Conservation (phyloP, 2,797 vertebrate species). For the Cyclura pinguis region DNA sequence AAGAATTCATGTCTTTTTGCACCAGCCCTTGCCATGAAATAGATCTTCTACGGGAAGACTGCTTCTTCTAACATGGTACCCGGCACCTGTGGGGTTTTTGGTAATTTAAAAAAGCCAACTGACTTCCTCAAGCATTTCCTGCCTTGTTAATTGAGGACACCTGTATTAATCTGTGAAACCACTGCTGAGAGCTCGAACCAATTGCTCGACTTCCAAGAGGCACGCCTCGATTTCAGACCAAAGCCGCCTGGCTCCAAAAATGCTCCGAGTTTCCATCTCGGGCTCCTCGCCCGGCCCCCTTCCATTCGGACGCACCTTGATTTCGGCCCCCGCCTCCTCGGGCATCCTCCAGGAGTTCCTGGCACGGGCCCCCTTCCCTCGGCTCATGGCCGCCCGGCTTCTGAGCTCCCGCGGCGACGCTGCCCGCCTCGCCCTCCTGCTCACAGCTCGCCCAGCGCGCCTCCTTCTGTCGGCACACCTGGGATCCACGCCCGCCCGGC, state of each 20-base stretch:
- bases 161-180: background rate
- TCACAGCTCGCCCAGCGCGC: background rate
- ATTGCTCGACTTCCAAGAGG: too few species aligned
- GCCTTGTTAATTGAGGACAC: background rate
- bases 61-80: background rate
- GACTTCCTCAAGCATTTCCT: background rate
- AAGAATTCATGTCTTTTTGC: too few species aligned
- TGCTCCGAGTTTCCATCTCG: accelerated
- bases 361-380: background rate
- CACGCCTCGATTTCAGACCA: too few species aligned
- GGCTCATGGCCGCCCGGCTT: slow-evolving; percentile 16
- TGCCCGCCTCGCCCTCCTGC: background rate
- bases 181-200: background rate
- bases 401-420: background rate
- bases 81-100: too few species aligned
- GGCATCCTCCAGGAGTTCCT: background rate
- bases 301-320: slow-evolving; percentile 3
- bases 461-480: background rate
- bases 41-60: too few species aligned
- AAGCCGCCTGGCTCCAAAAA: too few species aligned
- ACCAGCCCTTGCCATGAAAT: background rate
- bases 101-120: background rate
- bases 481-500: background rate
- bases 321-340: background rate
- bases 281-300: accelerated